Base-by-base conservation (phyloP, 2,888 invertebrate species). In the Cheilosia variabilis region DNA sequence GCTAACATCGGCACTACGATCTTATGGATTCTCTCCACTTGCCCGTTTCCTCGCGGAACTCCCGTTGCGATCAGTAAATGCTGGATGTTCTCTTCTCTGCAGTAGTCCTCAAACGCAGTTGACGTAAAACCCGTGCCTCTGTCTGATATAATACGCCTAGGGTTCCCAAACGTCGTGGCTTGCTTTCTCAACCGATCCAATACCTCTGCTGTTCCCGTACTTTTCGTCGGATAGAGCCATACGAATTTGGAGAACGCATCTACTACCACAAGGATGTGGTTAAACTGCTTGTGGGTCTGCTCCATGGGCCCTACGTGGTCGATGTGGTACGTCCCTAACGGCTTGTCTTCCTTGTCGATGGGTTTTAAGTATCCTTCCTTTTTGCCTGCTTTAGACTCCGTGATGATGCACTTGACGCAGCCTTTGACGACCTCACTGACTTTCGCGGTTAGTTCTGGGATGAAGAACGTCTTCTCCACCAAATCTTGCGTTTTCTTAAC, bases 111-210 rank as follows among this genome's bases (percentile, higher is more conserved):
- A n/a, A 63, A 63, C 88, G 87, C 22, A 3, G 73, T 45, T n/a
- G 45, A 17, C 4, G 17, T 45, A 7, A 17, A 47, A 17, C 1
- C 17, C 2, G 45, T 47, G 2, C 45, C 45, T 7, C 45, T 17
- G n/a, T 47, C 17, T n/a, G 43, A 43, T 43, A 43, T 43, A 2
- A 43, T 43, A 4, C 43, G 13, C 43, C 43, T 13, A 13, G 15
- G 43, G 13, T 15, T 43, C 0, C 43, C 43, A 15, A 43, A 43
- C n/a, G n/a, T 43, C 13, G 1, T 4, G 4, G 43, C 47, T 37
- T 80, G 77, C 22, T 27, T 75, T 41, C 60, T 57, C n/a, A 91
- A 60, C 69, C 89, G 89, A 0, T 88, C 60, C 15, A 91, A 3
- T 0, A 89, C 89, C 47, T 91, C 91, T 31, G 88, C n/a, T n/a